Conservation (phyloP, 1,140 invertebrate genomes). For the Drosophila pectinifera region DNA sequence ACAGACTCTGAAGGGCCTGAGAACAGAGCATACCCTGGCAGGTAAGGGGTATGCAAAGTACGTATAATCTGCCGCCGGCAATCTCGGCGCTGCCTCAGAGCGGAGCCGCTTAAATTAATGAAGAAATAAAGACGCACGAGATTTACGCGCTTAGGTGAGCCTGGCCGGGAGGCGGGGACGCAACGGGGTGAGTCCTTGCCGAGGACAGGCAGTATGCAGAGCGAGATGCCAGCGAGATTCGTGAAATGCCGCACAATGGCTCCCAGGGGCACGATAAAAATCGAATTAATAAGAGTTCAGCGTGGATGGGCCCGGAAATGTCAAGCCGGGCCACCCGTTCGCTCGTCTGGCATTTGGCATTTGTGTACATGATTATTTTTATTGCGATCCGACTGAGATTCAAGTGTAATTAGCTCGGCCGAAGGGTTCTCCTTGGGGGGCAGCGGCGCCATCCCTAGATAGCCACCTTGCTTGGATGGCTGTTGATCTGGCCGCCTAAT, state of each 20-base stretch:
- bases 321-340: slow-evolving; percentile 48
- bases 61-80: slow-evolving; percentile 68
- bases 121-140: slow-evolving; percentile 83
- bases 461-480: too few species aligned
- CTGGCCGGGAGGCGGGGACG: neutral
- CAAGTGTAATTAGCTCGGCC: slow-evolving; percentile 50
- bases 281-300: slow-evolving; percentile 84
- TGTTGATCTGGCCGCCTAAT: slow-evolving; percentile 53
- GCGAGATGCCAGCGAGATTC: slow-evolving; percentile 71
- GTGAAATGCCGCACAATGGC: slow-evolving; percentile 83
- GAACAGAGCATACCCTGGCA: neutral
- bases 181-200: slow-evolving; percentile 12
- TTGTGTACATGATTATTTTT: slow-evolving; percentile 60
- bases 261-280: slow-evolving; percentile 84
- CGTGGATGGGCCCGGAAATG: slow-evolving; percentile 70
- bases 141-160: slow-evolving; percentile 78
- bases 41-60: slow-evolving; percentile 43
- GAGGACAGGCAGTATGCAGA: slow-evolving; percentile 65
- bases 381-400: slow-evolving; percentile 53
- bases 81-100: slow-evolving; percentile 46
- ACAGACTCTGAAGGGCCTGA: too few species aligned
- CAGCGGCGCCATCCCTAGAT: neutral
- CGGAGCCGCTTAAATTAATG: slow-evolving; percentile 82
- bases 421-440: slow-evolving; percentile 7
- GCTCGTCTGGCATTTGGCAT: slow-evolving; percentile 14